These are phyloP conservation scores for Lacanobia wlatinum DNA, from an alignment of 2,888 invertebrate species.

Conservation along the genomic window DNA sequence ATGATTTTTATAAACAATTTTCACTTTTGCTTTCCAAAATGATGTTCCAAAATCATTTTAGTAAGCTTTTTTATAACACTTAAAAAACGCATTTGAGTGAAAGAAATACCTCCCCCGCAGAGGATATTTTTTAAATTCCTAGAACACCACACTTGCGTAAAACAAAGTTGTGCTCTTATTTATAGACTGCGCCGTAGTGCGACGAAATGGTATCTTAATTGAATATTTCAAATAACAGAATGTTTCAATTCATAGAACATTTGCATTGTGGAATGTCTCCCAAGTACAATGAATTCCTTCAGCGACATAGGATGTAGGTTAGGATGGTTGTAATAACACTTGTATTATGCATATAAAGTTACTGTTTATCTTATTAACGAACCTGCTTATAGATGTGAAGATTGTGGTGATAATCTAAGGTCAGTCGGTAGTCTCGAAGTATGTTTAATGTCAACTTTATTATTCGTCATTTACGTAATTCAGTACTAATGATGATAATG, in stretches of 20 bases:
- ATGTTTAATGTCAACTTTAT: conserved; percentile 67
- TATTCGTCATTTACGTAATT: conserved; percentile 69
- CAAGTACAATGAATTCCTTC: conserved; percentile 59
- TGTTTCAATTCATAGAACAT: conserved; percentile 48
- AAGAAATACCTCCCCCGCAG: conserved; percentile 54
- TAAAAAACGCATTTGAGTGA: conserved; percentile 16
- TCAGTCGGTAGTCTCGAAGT: conserved; percentile 65
- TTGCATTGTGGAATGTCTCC: conserved; percentile 50
- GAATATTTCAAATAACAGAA: conserved; percentile 54
- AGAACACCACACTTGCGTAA: conserved; percentile 41
- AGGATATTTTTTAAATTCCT: conserved; percentile 56
- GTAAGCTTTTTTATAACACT: conserved; percentile 28
- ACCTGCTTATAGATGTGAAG: conserved; percentile 70
- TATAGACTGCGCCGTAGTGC: conserved; percentile 36
- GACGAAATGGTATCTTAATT: conserved; percentile 58
- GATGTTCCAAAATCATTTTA: no score
- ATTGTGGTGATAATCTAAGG: conserved; percentile 70
- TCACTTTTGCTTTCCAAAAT: conserved; percentile 34
- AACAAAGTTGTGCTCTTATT: conserved; percentile 44
- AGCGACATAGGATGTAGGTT: conserved; percentile 64
- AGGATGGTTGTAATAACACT: conserved; percentile 60
- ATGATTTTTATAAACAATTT: conserved; percentile 38
- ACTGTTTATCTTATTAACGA: conserved; percentile 70
- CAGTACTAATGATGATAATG: conserved; percentile 67
- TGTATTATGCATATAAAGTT: conserved; percentile 55